Evolutionary conservation across 2,888 invertebrate genomes (phyloP).

Genomic region (Autographa pulchrina): DNA sequence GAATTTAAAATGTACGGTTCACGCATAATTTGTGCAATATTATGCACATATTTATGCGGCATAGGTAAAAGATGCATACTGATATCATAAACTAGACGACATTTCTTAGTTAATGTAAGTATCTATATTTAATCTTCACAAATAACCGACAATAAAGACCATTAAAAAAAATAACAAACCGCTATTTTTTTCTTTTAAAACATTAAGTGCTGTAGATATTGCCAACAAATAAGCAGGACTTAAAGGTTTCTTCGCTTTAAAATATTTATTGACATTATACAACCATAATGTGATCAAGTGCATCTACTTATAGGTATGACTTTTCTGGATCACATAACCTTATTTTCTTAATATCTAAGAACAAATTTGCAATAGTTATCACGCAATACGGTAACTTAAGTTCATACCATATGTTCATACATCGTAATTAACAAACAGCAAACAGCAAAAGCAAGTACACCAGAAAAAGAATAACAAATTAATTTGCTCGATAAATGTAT

Average conservation of each 20-base stretch:
- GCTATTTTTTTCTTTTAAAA: background rate
- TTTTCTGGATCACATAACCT: too few species aligned
- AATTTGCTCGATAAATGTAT: constrained; percentile 1
- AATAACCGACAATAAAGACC: background rate
- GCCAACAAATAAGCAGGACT: too few species aligned
- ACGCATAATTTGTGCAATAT: constrained; percentile 12
- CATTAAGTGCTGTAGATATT: too few species aligned
- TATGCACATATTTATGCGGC: constrained; percentile 7
- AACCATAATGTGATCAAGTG: too few species aligned
- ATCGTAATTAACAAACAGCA: background rate
- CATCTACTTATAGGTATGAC: too few species aligned
- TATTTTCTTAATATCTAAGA: background rate
- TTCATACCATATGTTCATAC: background rate
- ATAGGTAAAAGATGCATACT: background rate
- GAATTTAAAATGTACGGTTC: constrained; percentile 10
- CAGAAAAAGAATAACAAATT: background rate
- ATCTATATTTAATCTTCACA: background rate
- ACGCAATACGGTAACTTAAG: background rate
- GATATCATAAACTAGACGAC: background rate
- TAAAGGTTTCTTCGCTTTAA: too few species aligned
- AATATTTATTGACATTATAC: too few species aligned
- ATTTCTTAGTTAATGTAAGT: background rate
- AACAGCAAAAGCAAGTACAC: background rate
- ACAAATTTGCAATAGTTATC: background rate
- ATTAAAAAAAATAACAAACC: too few species aligned